Percentiles rank a stretch among this genome's conserved stretches.
phyloP scores from a whole-genome alignment of 2,113 vertebrate species.

The Grus americana region DNA sequence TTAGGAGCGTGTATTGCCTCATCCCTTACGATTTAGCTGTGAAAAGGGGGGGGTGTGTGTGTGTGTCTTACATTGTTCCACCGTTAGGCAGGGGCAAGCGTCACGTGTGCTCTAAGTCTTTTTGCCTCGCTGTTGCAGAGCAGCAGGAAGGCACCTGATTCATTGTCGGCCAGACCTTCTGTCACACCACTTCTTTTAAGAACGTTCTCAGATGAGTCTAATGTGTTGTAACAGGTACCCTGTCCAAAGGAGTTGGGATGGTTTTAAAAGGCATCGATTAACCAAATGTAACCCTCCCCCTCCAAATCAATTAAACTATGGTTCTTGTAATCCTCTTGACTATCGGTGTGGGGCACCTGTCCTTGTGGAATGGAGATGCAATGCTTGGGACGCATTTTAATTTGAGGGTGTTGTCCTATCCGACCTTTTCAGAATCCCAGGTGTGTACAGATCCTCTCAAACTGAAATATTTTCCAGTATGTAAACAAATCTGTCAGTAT shows the following conservation, averaged over 20 bases:
- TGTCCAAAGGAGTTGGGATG: slow-evolving; percentile 69
- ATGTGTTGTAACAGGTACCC: slow-evolving; percentile 96
- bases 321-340: slow-evolving; percentile 71
- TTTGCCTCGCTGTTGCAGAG: slow-evolving; percentile 90
- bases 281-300: slow-evolving; percentile 55
- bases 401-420: background rate
- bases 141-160: slow-evolving; percentile 81
- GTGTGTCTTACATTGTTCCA: background rate
- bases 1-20: background rate
- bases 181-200: slow-evolving; percentile 97
- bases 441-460: background rate
- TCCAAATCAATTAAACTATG: slow-evolving; percentile 66
- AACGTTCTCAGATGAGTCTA: slow-evolving; percentile 98
- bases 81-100: background rate
- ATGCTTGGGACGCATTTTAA: slow-evolving; percentile 73
- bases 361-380: slow-evolving; percentile 73
- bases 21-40: background rate
- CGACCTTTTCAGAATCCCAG: background rate
- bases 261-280: slow-evolving; percentile 72
- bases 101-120: slow-evolving; percentile 63
- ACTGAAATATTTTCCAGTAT: background rate
- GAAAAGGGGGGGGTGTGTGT: too few relatives aligned
- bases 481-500: background rate
- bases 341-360: slow-evolving; percentile 70
- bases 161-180: slow-evolving; percentile 85